Evolutionary conservation across 1,140 invertebrate genomes (phyloP), one percentile per base, ranked within the genome.

Genomic region (Drosophila bifasciata): DNA sequence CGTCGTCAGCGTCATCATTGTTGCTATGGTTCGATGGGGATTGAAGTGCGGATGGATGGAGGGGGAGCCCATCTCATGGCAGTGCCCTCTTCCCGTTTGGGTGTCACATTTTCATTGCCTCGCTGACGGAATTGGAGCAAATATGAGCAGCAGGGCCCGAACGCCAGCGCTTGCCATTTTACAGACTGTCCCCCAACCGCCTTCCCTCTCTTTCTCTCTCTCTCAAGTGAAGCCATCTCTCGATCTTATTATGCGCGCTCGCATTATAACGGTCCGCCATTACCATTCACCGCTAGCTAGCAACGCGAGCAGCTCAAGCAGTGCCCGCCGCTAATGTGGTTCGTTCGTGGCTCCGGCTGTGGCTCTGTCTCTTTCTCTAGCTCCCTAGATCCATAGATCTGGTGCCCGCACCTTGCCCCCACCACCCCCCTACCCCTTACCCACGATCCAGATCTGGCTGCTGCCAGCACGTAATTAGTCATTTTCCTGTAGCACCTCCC

Each of bases 271-370:
- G 81, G 81, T 86, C 72, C 61, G 74, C 81, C 81, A 86, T 86
- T 86, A 86, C 81, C 81, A 86, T 86, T 86, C 81, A 86, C 81
- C 81, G 81, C 81, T 86, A 86, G 81, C 81, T 86, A 86, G 51
- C 76, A 85, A 85, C 13, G 68, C 75, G 45, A 63, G 50, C 57
- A 73, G 48, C 69, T 40, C 70, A 52, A 61, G 19, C 19, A 74
- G 76, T 67, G 68, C 61, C 61, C 60, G 63, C 73, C 50, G 64
- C 83, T 86, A 85, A 85, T 85, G 80, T 84, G 75, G 46, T 67
- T 66, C 59, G 59, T 60, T 63, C 58, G 51, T 44, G 43, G 36
- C 23, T 55, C 64, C 55, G 43, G 9, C n/a, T n/a, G n/a, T n/a
- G n/a, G n/a, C n/a, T n/a, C n/a, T n/a, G n/a, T n/a, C n/a, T n/a